Conservation (phyloP, 2,797 vertebrate genomes). For the Petrocephalus sullivani region DNA sequence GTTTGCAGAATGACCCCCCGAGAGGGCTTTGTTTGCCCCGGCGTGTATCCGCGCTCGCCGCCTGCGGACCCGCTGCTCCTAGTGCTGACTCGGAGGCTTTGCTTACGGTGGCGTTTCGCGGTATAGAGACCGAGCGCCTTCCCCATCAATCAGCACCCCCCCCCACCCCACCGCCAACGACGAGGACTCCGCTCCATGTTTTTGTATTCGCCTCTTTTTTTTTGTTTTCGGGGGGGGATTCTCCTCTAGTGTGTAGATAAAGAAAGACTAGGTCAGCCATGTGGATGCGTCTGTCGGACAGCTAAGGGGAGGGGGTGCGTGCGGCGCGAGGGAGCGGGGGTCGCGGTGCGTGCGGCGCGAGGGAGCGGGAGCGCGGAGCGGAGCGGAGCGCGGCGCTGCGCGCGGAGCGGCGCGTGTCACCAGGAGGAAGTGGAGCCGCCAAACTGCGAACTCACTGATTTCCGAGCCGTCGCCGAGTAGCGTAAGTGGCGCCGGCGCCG, state of each 20-base stretch:
- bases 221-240: conserved; percentile 51
- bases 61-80: neutral
- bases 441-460: conserved; percentile 67
- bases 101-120: neutral
- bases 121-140: conserved; percentile 35
- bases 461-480: conserved; percentile 54
- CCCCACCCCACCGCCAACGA: neutral
- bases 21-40: neutral
- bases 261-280: conserved; percentile 82
- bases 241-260: conserved; percentile 72
- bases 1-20: neutral
- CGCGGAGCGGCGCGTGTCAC: conserved; percentile 13
- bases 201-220: conserved; percentile 51
- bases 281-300: conserved; percentile 81
- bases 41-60: neutral
- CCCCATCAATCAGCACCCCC: conserved; percentile 27
- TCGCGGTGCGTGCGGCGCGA: conserved; percentile 34
- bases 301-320: conserved; percentile 51
- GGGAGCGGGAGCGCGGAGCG: conserved; percentile 15
- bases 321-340: conserved; percentile 4
- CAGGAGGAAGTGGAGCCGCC: conserved; percentile 66
- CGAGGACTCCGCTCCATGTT: conserved; percentile 74
- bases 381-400: no score
- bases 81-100: neutral
- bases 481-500: conserved; percentile 40